phyloP scores from a whole-genome alignment of 2,797 vertebrate genomes.

The Pipistrellus nathusii region DNA sequence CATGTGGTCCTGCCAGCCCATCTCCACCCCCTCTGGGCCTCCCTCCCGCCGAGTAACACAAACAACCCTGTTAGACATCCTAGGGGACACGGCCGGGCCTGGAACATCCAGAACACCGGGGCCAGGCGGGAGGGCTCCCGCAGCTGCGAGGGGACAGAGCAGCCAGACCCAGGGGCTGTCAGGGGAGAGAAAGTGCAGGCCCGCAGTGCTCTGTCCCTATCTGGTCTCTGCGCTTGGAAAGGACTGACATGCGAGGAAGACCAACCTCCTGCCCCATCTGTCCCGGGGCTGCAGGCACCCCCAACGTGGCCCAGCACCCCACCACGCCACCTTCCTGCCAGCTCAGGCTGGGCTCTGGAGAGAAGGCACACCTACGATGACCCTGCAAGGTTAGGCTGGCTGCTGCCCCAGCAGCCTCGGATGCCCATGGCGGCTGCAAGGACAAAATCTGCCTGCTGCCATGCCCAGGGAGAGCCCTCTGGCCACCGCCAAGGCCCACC shows the following conservation, averaged over 20 bases:
- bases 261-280: background rate
- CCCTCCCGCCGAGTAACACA: background rate
- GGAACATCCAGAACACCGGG: background rate
- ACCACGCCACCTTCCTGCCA: background rate
- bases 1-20: too few relatives aligned
- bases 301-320: fast-evolving
- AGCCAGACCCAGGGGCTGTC: fast-evolving
- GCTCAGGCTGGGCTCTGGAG: background rate
- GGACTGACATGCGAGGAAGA: background rate
- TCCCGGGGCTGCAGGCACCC: background rate
- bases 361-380: background rate
- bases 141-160: fast-evolving
- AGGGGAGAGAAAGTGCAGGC: constrained; percentile 33
- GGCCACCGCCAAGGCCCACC: background rate
- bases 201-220: background rate
- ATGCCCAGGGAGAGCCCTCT: fast-evolving
- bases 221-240: background rate
- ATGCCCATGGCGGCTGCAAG: background rate
- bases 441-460: background rate
- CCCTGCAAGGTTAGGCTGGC: background rate
- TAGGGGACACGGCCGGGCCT: background rate
- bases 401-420: too few relatives aligned
- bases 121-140: background rate
- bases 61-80: constrained; percentile 2
- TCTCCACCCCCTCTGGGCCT: background rate